Evolutionary conservation across 2,888 invertebrate genomes (phyloP).

Genomic region (Oscheius onirici): DNA sequence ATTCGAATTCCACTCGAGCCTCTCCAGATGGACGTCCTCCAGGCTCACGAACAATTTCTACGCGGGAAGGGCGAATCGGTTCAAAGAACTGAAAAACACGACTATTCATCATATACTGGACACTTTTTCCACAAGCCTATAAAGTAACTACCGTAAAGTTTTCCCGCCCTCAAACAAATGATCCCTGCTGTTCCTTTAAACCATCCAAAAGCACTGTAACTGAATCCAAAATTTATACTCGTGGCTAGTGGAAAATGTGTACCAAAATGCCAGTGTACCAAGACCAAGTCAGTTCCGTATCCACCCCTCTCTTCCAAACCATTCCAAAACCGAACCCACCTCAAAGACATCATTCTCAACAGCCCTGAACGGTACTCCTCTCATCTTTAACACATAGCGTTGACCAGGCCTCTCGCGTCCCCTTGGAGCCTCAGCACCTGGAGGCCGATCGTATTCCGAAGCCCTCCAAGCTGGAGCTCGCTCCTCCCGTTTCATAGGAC

Average conservation of each 20-base stretch:
- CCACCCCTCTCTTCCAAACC: not conserved
- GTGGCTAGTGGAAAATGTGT: too few relatives aligned
- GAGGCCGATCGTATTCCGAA: conserved; percentile 25
- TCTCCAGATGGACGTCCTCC: conserved; percentile 50
- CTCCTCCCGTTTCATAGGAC: conserved; percentile 26
- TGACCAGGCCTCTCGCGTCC: conserved; percentile 35
- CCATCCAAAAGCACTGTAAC: too few relatives aligned
- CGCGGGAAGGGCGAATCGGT: conserved; percentile 43
- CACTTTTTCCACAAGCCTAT: too few relatives aligned
- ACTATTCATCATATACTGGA: too few relatives aligned
- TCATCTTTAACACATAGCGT: conserved; percentile 48
- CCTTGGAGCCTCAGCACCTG: conserved; percentile 24
- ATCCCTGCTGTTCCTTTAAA: too few relatives aligned
- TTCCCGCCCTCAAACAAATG: too few relatives aligned
- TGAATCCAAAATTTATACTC: too few relatives aligned
- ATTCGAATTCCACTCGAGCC: conserved; percentile 35
- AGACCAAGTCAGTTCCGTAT: too few relatives aligned
- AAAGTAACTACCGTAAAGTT: not conserved
- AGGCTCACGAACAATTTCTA: conserved; percentile 47
- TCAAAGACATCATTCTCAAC: conserved; percentile 48
- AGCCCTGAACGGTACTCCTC: conserved; percentile 55
- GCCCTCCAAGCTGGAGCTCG: conserved; percentile 28
- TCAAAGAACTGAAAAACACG: conserved; percentile 42
- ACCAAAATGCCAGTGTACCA: too few relatives aligned
- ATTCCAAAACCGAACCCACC: conserved; percentile 27